phyloP scores from a whole-genome alignment of 2,797 vertebrate genomes.

The Nasua narica region DNA sequence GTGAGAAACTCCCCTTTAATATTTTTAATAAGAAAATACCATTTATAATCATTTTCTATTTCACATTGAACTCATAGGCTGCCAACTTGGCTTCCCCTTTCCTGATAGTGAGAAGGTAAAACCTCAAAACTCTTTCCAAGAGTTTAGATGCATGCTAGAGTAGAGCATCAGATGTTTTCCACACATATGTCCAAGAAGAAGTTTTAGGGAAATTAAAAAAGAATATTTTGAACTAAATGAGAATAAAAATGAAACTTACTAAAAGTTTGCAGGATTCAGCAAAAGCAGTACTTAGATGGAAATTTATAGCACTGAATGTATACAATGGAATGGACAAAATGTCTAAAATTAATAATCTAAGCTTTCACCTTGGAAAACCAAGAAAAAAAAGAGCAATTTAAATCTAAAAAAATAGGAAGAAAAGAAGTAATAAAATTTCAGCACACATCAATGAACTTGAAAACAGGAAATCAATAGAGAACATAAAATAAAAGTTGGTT shows the following conservation, averaged over 20 bases:
- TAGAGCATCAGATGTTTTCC: not conserved
- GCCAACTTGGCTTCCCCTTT: not conserved
- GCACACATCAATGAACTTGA: not conserved
- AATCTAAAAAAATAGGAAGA: not conserved
- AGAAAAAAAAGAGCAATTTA: not conserved
- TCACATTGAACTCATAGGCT: not conserved
- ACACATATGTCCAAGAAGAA: not conserved
- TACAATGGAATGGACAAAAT: not conserved
- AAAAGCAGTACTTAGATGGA: not conserved
- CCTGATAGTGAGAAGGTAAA: not conserved
- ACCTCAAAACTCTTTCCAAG: not conserved
- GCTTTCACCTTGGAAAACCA: not conserved
- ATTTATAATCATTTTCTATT: not conserved
- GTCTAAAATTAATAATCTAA: not conserved
- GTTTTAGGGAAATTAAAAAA: not conserved
- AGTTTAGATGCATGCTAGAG: not conserved
- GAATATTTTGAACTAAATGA: not conserved
- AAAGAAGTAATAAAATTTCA: not conserved
- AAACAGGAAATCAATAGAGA: not conserved
- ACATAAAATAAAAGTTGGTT: not conserved
- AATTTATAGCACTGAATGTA: not conserved
- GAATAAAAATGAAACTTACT: not conserved
- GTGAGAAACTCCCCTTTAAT: not conserved
- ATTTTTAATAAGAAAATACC: not conserved
- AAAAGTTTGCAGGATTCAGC: not conserved